Conservation (phyloP, 2,113 vertebrate species). For the Sardina pilchardus region DNA sequence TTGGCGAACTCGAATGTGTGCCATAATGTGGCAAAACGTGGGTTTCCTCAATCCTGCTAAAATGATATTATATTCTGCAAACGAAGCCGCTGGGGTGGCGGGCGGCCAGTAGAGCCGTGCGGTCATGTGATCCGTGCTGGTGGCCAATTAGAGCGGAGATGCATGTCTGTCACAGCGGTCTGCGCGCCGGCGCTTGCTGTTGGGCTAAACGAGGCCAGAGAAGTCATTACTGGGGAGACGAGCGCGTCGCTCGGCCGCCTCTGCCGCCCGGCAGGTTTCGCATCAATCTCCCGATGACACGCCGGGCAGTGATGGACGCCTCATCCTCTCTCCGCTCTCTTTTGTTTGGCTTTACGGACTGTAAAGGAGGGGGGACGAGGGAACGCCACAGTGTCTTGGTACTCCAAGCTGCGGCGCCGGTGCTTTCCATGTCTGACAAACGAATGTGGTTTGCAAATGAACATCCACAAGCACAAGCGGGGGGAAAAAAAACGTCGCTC, state of each 20-base stretch:
- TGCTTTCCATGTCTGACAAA: not conserved
- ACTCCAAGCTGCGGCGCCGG: not conserved
- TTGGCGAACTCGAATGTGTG: not conserved
- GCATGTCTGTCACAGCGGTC: not conserved
- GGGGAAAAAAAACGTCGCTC: not conserved
- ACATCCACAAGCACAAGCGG: not conserved
- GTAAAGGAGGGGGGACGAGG: not conserved
- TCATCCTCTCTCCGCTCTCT: not conserved
- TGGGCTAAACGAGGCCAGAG: not conserved
- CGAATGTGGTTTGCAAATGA: not conserved
- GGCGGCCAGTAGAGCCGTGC: not conserved
- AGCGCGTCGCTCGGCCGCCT: not conserved
- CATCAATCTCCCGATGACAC: not conserved
- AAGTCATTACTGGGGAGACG: not conserved
- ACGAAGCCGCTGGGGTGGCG: no score
- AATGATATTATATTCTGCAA: no score
- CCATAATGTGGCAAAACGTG: no score
- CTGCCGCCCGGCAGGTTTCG: not conserved
- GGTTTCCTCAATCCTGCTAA: no score
- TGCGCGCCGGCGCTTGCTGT: not conserved
- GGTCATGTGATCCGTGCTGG: not conserved
- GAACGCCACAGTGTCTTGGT: not conserved
- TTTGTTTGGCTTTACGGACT: not conserved
- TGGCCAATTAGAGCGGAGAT: not conserved
- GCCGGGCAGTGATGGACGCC: not conserved